Evolutionary conservation across 2,888 invertebrate species (phyloP).

Genomic region (Eudemis profundana): DNA sequence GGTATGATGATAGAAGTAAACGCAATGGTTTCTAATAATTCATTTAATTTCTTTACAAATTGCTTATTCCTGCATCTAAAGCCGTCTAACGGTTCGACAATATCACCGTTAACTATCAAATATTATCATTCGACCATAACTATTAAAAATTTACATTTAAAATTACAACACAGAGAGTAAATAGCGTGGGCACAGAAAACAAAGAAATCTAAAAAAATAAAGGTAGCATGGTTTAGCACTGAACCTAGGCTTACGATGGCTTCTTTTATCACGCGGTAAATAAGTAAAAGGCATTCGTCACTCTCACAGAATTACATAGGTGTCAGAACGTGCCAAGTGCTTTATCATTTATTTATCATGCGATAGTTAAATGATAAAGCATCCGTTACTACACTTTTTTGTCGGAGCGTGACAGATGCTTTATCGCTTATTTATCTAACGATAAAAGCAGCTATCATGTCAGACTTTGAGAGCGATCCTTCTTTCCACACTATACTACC

Average conservation of each 20-base stretch:
- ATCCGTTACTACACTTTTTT: no score
- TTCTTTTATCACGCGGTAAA: no score
- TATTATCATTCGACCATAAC: conserved; percentile 38
- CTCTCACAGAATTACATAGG: no score
- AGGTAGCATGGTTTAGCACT: conserved; percentile 16
- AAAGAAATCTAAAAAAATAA: conserved; percentile 19
- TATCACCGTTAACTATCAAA: conserved; percentile 43
- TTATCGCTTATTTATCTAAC: no score
- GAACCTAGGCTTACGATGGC: no score
- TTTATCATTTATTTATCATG: no score
- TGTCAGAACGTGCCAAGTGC: no score
- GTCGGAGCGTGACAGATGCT: no score
- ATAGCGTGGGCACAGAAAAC: conserved; percentile 23
- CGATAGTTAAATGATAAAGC: no score
- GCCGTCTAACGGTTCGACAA: conserved; percentile 52
- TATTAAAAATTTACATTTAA: conserved; percentile 44
- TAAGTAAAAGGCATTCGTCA: no score
- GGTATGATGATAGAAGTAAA: conserved; percentile 42
- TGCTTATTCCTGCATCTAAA: conserved; percentile 64
- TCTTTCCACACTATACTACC: conserved; percentile 38
- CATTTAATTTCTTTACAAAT: conserved; percentile 72
- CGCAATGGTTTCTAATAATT: conserved; percentile 53
- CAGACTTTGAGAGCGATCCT: conserved; percentile 40
- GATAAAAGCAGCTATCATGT: no score
- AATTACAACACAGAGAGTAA: conserved; percentile 24